These are phyloP conservation scores for Antheraea mylitta DNA, from an alignment of 1,140 invertebrate species.

Conservation along the genomic window DNA sequence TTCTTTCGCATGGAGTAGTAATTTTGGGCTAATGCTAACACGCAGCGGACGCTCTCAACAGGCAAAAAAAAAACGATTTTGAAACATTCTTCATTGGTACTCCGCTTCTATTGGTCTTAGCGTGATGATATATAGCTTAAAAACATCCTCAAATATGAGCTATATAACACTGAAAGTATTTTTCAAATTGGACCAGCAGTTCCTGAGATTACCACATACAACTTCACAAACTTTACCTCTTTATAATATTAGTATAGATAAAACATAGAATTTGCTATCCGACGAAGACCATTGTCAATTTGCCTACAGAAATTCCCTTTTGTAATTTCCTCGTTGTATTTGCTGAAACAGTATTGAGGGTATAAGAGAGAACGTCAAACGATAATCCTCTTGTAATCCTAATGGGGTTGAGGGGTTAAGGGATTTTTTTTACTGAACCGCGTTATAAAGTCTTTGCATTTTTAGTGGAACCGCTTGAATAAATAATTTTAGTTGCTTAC, in stretches of 20 bases:
- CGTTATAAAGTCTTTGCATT: neutral
- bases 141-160: too few relatives aligned
- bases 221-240: too few relatives aligned
- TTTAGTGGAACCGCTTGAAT: neutral
- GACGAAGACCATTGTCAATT: neutral
- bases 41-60: too few relatives aligned
- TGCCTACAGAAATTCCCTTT: conserved; percentile 2
- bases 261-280: neutral
- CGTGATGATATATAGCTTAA: too few relatives aligned
- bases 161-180: too few relatives aligned
- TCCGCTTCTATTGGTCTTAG: too few relatives aligned
- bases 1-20: too few relatives aligned
- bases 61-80: too few relatives aligned
- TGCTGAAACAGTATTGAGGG: conserved; percentile 5
- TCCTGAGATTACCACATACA: too few relatives aligned
- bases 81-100: too few relatives aligned
- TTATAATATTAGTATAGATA: neutral
- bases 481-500: neutral
- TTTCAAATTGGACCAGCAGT: too few relatives aligned
- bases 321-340: conserved; percentile 6
- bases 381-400: conserved; percentile 11
- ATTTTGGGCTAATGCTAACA: too few relatives aligned
- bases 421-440: conserved; percentile 1
- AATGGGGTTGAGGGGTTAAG: conserved; percentile 1
- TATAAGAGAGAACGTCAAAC: conserved; percentile 11